Conservation (phyloP, 2,797 vertebrate species). For the Lerista edwardsae region DNA sequence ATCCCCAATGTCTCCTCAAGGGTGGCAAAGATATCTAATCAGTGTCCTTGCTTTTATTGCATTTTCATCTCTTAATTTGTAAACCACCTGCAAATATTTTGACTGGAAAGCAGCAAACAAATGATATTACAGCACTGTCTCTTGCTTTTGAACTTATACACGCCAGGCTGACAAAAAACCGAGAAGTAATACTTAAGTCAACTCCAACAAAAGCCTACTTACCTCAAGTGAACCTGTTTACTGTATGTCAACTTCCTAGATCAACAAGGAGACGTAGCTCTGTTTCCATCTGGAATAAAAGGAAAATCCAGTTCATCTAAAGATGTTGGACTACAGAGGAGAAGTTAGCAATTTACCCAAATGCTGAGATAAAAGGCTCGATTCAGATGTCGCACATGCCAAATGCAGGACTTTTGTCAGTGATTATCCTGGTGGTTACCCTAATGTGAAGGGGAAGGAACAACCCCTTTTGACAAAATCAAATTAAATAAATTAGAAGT, state of each 20-base stretch:
- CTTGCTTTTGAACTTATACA: neutral
- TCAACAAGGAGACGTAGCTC: neutral
- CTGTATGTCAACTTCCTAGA: slow-evolving; percentile 6
- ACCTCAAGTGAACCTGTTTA: slow-evolving; percentile 34
- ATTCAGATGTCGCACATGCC: neutral
- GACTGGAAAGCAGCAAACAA: neutral
- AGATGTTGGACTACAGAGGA: neutral
- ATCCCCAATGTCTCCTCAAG: neutral
- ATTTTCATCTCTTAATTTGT: too few relatives aligned
- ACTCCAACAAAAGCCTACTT: neutral
- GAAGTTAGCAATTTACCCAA: neutral
- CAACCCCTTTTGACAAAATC: too few relatives aligned
- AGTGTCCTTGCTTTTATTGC: too few relatives aligned
- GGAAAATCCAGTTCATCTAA: neutral
- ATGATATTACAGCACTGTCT: neutral
- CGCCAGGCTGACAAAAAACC: neutral
- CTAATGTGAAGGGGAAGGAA: too few relatives aligned
- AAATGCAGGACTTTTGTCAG: neutral
- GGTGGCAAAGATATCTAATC: neutral
- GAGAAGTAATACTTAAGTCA: neutral
- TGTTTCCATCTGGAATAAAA: slow-evolving; percentile 8
- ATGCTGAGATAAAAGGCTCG: neutral
- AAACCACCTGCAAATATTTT: too few relatives aligned
- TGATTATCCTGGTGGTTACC: too few relatives aligned
- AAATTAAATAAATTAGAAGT: too few relatives aligned